Base-by-base conservation (phyloP, 2,797 vertebrate species). In the Nannoperca obscura region DNA sequence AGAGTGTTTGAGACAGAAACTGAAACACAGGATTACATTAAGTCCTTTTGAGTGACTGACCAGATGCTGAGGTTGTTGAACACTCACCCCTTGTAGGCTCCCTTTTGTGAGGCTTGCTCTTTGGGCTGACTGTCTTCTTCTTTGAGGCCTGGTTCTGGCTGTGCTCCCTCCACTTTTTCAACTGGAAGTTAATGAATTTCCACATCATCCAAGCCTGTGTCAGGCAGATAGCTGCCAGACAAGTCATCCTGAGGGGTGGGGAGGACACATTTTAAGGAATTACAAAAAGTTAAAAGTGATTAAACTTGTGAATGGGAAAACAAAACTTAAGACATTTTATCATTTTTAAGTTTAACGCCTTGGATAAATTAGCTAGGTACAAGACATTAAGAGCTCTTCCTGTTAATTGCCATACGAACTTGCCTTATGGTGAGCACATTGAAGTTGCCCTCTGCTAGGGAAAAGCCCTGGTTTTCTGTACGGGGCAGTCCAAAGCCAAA, bases 121-220 rank as follows among this genome's bases (percentile, higher is more conserved):
- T 97, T 53, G 92, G 95, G 74, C 94, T 95, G 80, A 90, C 89
- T 0, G 84, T 38, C 87, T 95, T 96, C 87, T 95, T 95, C 93
- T 94, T 96, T 27, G 92, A 94, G 53, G 95, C 94, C 76, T 96
- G 95, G 82, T 94, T 95, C 91, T 95, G 95, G 81, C 92, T 94
- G 90, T 96, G 95, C 78, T 97, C 96, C 80, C 96, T 86, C 96
- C 95, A 97, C 90, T 96, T 97, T 86, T 97, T 97, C 83, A 97
- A 87, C 85, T 97, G 96, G 85, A 96, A 97, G 92, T 96, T 96
- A 81, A 97, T 96, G 86, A 96, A 96, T 90, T 96, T 97, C 96
- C 96, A 96, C 96, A 97, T 97, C 96, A 97, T 97, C 96, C 96
- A 97, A 70, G 96, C 95, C 90, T 97, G 96, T 8, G 96, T 97